Conservation (phyloP, 2,888 invertebrate genomes). For the Orthosia cruda region DNA sequence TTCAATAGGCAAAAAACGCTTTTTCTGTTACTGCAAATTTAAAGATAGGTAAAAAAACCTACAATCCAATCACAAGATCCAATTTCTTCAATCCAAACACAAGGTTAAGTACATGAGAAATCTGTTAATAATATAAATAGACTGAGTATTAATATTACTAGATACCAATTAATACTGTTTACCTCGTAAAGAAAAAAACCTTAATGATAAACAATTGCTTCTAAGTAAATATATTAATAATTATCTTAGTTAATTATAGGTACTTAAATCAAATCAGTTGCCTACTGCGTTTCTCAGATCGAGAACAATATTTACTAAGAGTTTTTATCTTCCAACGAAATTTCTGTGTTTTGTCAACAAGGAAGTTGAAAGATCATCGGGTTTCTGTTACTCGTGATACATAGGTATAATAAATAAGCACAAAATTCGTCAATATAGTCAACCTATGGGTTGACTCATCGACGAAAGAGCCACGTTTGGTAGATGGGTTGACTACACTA, state of each 20-base stretch:
- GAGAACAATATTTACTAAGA: constrained; percentile 50
- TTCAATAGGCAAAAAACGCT: too few relatives aligned
- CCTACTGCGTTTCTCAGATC: not conserved
- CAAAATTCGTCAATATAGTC: too few relatives aligned
- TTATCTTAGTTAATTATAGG: constrained; percentile 32
- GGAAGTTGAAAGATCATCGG: constrained; percentile 51
- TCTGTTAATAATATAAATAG: not conserved
- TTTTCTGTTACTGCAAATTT: too few relatives aligned
- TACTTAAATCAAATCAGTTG: not conserved
- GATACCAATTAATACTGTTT: constrained; percentile 40
- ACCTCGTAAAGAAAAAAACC: constrained; percentile 29
- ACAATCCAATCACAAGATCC: too few relatives aligned
- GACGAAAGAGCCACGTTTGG: too few relatives aligned
- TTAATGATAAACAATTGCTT: constrained; percentile 21
- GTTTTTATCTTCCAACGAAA: constrained; percentile 12
- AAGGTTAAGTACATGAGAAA: not conserved
- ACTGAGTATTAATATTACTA: not conserved
- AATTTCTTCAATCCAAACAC: too few relatives aligned
- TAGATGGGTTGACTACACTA: too few relatives aligned
- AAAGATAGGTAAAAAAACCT: not conserved
- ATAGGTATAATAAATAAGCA: not conserved
- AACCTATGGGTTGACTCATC: too few relatives aligned
- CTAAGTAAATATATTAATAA: constrained; percentile 22
- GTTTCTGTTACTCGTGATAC: constrained; percentile 7
- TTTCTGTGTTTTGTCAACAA: constrained; percentile 41